Evolutionary conservation across 2,888 invertebrate species (phyloP).

Genomic region (Epicampocera succincta): DNA sequence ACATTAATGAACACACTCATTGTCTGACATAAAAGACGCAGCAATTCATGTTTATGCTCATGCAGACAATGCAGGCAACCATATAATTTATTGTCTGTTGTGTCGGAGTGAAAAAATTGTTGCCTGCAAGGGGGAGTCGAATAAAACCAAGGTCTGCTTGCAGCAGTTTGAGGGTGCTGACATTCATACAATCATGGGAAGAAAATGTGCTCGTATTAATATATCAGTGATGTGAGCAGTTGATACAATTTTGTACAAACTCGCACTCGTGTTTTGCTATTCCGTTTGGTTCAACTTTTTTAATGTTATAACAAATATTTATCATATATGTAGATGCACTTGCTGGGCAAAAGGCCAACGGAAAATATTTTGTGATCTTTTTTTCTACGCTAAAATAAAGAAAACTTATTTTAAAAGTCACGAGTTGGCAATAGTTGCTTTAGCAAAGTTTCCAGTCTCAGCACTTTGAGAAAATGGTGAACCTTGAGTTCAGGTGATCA

Average conservation of each 20-base stretch:
- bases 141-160: slow-evolving; percentile 7
- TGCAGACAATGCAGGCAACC: slow-evolving; percentile 67
- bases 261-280: too few species aligned
- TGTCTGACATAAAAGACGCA: slow-evolving; percentile 59
- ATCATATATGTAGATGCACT: too few species aligned
- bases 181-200: slow-evolving; percentile 10
- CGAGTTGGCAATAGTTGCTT: too few species aligned
- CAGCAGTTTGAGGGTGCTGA: neutral
- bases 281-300: too few species aligned
- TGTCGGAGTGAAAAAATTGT: neutral
- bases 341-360: too few species aligned
- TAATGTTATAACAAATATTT: too few species aligned
- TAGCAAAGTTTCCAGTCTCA: too few species aligned
- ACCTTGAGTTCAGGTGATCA: too few species aligned
- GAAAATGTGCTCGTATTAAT: neutral
- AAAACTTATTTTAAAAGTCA: too few species aligned
- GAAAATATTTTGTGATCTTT: too few species aligned
- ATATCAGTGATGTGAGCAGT: neutral
- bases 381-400: too few species aligned
- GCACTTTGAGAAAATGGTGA: too few species aligned
- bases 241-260: neutral
- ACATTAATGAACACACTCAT: slow-evolving; percentile 57
- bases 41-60: slow-evolving; percentile 58
- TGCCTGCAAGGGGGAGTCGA: neutral
- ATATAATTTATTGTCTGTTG: slow-evolving; percentile 64